Conservation (phyloP, 2,797 vertebrate species). For the Spinus olivaceus region DNA sequence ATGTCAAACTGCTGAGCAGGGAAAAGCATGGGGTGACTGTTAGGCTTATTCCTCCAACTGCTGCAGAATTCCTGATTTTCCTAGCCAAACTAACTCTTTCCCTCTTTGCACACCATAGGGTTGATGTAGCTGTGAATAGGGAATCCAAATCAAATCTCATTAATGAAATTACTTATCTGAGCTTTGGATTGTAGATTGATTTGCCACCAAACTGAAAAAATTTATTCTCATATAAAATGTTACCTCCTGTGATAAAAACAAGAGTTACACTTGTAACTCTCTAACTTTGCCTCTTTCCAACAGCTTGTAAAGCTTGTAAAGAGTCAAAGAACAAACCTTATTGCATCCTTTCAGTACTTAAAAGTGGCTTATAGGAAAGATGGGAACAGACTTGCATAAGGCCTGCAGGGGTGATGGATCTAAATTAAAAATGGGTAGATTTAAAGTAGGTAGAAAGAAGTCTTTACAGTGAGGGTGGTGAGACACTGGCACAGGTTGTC, state of each 20-base stretch:
- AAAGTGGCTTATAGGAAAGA: not conserved
- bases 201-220: not conserved
- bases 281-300: no score
- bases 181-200: not conserved
- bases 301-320: not conserved
- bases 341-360: not conserved
- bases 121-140: not conserved
- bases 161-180: not conserved
- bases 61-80: not conserved
- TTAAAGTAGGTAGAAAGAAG: not conserved
- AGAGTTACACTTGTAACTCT: not conserved
- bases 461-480: not conserved
- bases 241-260: not conserved
- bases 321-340: not conserved
- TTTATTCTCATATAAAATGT: not conserved
- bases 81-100: not conserved
- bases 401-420: not conserved
- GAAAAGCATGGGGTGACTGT: not conserved
- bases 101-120: not conserved
- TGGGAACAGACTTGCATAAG: not conserved
- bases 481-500: not conserved
- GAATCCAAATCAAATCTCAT: not conserved
- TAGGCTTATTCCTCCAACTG: not conserved
- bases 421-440: not conserved
- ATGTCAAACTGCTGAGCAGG: not conserved